phyloP scores from a whole-genome alignment of 2,113 vertebrate genomes.

The Calyptommatus sinebrachiatus region DNA sequence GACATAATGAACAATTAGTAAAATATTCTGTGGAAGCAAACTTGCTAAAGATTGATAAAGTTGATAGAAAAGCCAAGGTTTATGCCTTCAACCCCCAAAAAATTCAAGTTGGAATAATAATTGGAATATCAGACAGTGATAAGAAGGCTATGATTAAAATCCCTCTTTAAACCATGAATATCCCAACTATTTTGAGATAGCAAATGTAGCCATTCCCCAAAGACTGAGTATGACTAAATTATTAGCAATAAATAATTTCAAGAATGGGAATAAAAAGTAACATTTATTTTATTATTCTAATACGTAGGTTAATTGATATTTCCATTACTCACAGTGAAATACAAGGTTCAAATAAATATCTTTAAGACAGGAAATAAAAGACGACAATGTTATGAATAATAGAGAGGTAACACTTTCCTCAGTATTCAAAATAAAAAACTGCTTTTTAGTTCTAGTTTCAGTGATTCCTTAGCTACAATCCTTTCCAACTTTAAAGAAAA shows the following conservation, averaged over 20 bases:
- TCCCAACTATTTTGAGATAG: background rate
- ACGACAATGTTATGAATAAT: background rate
- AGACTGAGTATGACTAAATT: background rate
- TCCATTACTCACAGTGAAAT: background rate
- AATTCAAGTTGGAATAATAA: background rate
- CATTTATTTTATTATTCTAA: background rate
- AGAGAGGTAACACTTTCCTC: background rate
- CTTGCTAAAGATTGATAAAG: too few relatives aligned
- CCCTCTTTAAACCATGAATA: background rate
- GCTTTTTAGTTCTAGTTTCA: background rate
- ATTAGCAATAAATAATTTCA: background rate
- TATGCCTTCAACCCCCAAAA: background rate
- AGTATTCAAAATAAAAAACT: background rate
- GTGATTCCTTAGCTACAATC: background rate
- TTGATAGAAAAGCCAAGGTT: too few relatives aligned
- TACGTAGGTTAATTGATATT: background rate
- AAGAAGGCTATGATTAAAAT: background rate
- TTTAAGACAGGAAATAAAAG: background rate
- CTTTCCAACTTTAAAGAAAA: conserved; percentile 17
- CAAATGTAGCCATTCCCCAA: background rate
- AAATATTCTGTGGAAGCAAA: background rate
- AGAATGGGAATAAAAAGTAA: background rate
- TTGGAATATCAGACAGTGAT: background rate
- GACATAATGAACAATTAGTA: background rate
- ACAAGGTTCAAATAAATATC: background rate